A percentile compares a stretch with the other conserved stretches of the same genome.
Evolutionary conservation across 1,140 invertebrate genomes (phyloP).

Genomic region (Acyrthosiphon pisum): DNA sequence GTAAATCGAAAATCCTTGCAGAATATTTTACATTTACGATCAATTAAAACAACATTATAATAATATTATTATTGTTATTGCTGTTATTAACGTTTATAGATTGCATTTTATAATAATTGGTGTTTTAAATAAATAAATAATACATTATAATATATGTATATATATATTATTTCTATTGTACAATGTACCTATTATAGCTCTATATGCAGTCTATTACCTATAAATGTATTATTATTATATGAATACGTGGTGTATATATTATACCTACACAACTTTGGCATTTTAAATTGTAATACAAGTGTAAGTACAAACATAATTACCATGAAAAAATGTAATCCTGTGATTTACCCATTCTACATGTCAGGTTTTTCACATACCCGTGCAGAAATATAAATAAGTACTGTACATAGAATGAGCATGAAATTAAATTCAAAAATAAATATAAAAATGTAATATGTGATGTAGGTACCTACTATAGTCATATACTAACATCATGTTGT

Average conservation of each 20-base stretch:
- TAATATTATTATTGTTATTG: background rate
- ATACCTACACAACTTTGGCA: background rate
- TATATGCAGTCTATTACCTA: no score
- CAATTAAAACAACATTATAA: background rate
- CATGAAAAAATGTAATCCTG: background rate
- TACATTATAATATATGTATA: no score
- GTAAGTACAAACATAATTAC: background rate
- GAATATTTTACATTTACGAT: background rate
- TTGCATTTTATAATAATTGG: background rate
- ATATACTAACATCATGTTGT: no score
- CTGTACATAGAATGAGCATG: background rate
- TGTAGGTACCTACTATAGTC: background rate
- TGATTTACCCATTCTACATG: background rate
- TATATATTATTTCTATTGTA: background rate
- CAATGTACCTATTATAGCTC: background rate
- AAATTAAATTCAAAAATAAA: background rate
- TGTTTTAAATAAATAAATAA: no score
- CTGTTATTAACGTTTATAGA: background rate
- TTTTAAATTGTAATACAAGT: background rate
- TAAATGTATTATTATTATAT: background rate
- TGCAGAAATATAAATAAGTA: background rate
- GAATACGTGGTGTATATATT: no score
- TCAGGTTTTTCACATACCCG: no score
- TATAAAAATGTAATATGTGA: background rate
- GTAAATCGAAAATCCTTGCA: background rate